A percentile compares a stretch with the other conserved stretches of the same genome.
These are phyloP conservation scores for Holacanthella duospinosa DNA, from an alignment of 2,888 invertebrate genomes.

Conservation along the genomic window DNA sequence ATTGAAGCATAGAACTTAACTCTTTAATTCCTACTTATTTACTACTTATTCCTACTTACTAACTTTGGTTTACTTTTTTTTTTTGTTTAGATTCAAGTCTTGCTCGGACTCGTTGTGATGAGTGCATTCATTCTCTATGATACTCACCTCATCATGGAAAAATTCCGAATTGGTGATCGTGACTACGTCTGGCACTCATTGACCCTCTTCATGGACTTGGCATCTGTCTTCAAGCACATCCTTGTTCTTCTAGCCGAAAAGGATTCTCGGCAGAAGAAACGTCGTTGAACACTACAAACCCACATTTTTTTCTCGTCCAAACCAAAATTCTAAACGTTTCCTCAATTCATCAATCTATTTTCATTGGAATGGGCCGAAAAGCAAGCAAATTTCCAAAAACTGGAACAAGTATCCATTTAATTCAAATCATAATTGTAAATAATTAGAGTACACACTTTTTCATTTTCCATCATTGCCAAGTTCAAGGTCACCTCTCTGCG, in stretches of 20 bases:
- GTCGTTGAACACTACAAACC: conserved; percentile 1
- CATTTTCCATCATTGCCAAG: no score
- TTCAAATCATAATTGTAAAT: no score
- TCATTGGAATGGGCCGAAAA: conserved; percentile 53
- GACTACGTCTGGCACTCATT: conserved; percentile 59
- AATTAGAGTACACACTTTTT: no score
- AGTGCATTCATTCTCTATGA: conserved; percentile 93
- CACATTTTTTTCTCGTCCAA: no score
- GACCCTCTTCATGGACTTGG: conserved; percentile 88
- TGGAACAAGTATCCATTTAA: no score
- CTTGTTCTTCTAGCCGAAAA: conserved; percentile 81
- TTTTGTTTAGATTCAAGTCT: conserved; percentile 60
- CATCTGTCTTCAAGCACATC: conserved; percentile 84
- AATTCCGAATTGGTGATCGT: conserved; percentile 41
- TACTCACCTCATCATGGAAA: conserved; percentile 93
- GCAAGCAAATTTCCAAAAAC: conserved; percentile 47
- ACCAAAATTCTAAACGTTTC: no score
- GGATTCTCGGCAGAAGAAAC: conserved; percentile 42
- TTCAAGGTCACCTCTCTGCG: no score
- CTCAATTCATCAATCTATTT: background rate
- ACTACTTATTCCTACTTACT: conserved; percentile 6
- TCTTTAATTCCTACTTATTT: no score
- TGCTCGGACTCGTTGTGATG: conserved; percentile 79
- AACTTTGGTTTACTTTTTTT: background rate
- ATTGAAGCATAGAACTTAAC: background rate